These are phyloP conservation scores for Psix sp. DNA, from an alignment of 1,140 invertebrate species.

Conservation along the genomic window DNA sequence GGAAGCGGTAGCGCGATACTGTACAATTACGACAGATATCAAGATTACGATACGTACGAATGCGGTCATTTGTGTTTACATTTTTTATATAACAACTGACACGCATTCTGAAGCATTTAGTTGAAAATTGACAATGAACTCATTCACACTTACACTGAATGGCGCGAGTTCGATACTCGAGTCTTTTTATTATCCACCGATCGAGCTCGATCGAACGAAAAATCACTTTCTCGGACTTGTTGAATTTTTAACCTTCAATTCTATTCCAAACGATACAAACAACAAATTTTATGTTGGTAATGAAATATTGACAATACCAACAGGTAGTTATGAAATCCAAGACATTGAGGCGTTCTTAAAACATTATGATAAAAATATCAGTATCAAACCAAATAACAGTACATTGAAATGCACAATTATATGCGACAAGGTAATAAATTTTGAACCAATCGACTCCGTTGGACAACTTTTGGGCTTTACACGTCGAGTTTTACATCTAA, in stretches of 20 bases:
- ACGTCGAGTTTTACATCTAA: conserved; percentile 11
- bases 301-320: conserved; percentile 1
- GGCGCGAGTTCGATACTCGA: conserved; percentile 25
- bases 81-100: conserved; percentile 40
- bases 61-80: conserved; percentile 59
- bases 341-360: conserved; percentile 40
- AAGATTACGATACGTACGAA: conserved; percentile 45
- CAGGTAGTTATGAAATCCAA: conserved; percentile 29
- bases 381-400: conserved; percentile 44
- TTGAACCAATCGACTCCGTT: conserved; percentile 30
- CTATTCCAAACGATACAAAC: conserved; percentile 12
- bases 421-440: conserved; percentile 40
- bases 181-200: conserved; percentile 47
- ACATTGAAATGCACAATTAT: conserved; percentile 35
- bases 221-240: conserved; percentile 39
- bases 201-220: conserved; percentile 30
- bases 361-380: conserved; percentile 21
- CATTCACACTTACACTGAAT: conserved; percentile 44
- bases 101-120: conserved; percentile 1
- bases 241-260: conserved; percentile 31
- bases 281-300: conserved; percentile 23
- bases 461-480: conserved; percentile 41
- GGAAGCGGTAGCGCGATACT: conserved; percentile 16
- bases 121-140: conserved; percentile 14
- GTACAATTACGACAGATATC: conserved; percentile 54